phyloP scores from a whole-genome alignment of 2,797 vertebrate genomes.

The Leucoraja ocellata region DNA sequence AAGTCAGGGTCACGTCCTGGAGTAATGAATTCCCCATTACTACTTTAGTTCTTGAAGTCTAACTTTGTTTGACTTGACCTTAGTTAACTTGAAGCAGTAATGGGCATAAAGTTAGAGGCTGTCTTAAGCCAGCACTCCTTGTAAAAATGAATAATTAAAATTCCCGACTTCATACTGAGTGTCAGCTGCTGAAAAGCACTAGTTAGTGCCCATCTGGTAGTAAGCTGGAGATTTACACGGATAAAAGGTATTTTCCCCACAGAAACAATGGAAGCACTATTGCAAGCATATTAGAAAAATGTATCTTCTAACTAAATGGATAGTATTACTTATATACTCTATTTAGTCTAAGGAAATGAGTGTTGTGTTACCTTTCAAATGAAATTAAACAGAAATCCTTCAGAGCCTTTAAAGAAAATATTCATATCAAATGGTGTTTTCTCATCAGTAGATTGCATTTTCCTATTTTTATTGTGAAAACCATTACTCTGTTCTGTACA shows the following conservation, averaged over 20 bases:
- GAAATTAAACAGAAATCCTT: not conserved
- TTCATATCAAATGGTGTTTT: not conserved
- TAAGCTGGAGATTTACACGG: slow-evolving; percentile 18
- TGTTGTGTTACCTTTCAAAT: not conserved
- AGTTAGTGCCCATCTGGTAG: slow-evolving; percentile 35
- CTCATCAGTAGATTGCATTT: not conserved
- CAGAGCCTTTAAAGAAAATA: not conserved
- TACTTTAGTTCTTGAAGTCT: slow-evolving; percentile 28
- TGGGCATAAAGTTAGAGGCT: slow-evolving; percentile 35
- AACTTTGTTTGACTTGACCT: slow-evolving; percentile 37
- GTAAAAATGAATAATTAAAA: slow-evolving; percentile 38
- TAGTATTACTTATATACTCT: not conserved
- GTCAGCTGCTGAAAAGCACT: slow-evolving; percentile 37
- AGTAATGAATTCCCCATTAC: slow-evolving; percentile 16
- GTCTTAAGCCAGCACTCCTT: slow-evolving; percentile 31
- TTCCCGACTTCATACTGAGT: slow-evolving; percentile 33
- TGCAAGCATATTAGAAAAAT: slow-evolving; percentile 15
- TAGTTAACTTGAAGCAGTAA: slow-evolving; percentile 38
- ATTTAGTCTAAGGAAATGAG: slow-evolving; percentile 15
- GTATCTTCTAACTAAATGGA: not conserved
- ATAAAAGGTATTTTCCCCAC: slow-evolving; percentile 28
- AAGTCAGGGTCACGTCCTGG: slow-evolving; percentile 28
- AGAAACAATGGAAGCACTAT: slow-evolving; percentile 32
- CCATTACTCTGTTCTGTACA: not conserved
- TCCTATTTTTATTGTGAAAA: not conserved